Base-by-base conservation (phyloP, 23 tunicate genomes). In the Halocynthia aurantium region DNA sequence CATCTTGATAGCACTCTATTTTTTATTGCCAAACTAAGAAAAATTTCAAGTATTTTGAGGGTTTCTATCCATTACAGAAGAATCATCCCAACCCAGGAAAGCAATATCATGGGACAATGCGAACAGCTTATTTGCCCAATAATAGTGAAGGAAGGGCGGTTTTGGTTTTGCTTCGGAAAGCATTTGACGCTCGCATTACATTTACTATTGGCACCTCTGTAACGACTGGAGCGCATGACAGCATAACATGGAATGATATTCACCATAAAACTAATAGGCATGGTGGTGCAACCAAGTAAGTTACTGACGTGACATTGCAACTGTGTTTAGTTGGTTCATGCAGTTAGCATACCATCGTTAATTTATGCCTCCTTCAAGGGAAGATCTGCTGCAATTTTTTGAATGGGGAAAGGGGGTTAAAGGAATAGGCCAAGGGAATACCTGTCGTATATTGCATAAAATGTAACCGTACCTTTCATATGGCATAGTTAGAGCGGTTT, bases 1-100 rank as follows among this genome's bases (percentile, higher is more conserved):
- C 44, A 31, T 31, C 44, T 1, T 31, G 44, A 31, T 31, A 31
- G 44, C 44, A 31, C 4, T 31, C 44, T 31, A 31, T 31, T 31
- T 31, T n/a, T n/a, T n/a, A n/a, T n/a, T n/a, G n/a, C n/a, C n/a
- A n/a, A n/a, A n/a, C n/a, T n/a, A n/a, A n/a, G n/a, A n/a, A n/a
- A n/a, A n/a, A n/a, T n/a, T n/a, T n/a, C n/a, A n/a, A n/a, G 44
- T 31, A 31, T 31, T 31, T 31, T 31, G 2, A 31, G 4, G 44
- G 44, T 31, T 31, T 31, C 44, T 31, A 31, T 0, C 22, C 22
- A 21, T 72, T 72, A 12, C 55, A 74, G 78, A 8, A 62, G 19
- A 64, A 80, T 51, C 70, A 68, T 80, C 81, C 81, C 8, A 77
- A 61, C 40, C 81, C 81, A 62, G 81, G 81, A 5, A 8, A 9